phyloP scores from a whole-genome alignment of 2,113 vertebrate species.

The Trichechus manatus region DNA sequence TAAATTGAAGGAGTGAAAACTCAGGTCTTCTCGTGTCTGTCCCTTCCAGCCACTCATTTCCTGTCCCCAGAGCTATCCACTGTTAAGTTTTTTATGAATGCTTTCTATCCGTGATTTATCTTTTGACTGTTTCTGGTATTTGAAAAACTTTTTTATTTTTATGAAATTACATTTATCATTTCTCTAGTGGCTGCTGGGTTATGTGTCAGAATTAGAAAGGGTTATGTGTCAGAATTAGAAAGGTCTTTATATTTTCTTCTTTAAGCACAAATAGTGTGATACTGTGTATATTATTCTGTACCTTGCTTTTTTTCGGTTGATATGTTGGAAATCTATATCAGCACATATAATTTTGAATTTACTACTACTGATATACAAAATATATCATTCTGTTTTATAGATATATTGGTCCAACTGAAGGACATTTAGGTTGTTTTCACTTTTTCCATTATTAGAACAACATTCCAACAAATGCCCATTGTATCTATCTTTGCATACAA shows the following conservation, averaged over 20 bases:
- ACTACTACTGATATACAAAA: not conserved
- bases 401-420: not conserved
- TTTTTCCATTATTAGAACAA: not conserved
- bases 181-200: not conserved
- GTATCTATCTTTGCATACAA: not conserved
- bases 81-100: not conserved
- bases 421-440: not conserved
- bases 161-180: not conserved
- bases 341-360: not conserved
- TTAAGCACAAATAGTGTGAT: not conserved
- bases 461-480: not conserved
- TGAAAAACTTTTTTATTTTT: not conserved
- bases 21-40: not conserved
- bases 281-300: not conserved
- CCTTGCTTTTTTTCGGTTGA: not conserved
- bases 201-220: constrained; percentile 16
- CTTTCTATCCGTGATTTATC: not conserved
- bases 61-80: not conserved
- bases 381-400: not conserved
- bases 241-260: not conserved
- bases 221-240: constrained; percentile 25
- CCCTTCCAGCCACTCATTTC: not conserved
- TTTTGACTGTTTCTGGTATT: constrained; percentile 26
- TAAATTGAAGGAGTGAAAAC: not conserved
- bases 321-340: not conserved